Base-by-base conservation (phyloP, 2,888 invertebrate genomes). In the Leucoptera coffeella region DNA sequence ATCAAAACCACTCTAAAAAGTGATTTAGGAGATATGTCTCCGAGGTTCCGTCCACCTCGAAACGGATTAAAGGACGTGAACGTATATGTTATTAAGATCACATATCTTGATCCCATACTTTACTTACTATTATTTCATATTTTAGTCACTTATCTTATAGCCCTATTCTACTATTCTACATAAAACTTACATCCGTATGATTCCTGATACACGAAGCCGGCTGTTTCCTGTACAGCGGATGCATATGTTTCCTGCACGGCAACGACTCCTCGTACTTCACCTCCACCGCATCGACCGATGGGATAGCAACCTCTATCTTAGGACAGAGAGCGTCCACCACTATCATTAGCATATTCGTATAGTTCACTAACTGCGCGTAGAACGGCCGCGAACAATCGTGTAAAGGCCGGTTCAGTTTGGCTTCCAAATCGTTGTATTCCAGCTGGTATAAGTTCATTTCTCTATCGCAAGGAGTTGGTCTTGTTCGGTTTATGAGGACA, bases 401-500 rank as follows among this genome's bases (percentile, higher is more conserved):
- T 20, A 59, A 31, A 2, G 57, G 64, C 26, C 56, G 57, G 54
- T 50, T 74, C 41, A 65, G 51, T 47, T 59, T 76, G 45, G 50
- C 74, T 41, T 61, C 71, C 47, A 57, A 55, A 30, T 56, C 62
- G 30, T 43, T 61, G 34, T 60, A 64, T 10, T 69, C 60, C 13
- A 77, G 43, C 42, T 75, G 64, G 45, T 76, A 78, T 2, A 78
- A 49, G 24, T 53, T 65, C 45, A 77, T 72, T 50, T 86, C 80
- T 48, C 87, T 76, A 50, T 92, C 92, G 50, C 92, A 93, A 4
- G 90, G 85, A 29, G 86, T 83, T 1, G 88, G 87, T 23, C 84
- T 73, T 1, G 91, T 91, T 43, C 88, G 73, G 37, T 81, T 82
- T 39, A 87, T 78, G 26, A 80, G 61, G 2, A 85, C 75, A 6